phyloP scores from a whole-genome alignment of 2,888 invertebrate genomes.

The Sphaerophoria taeniata region DNA sequence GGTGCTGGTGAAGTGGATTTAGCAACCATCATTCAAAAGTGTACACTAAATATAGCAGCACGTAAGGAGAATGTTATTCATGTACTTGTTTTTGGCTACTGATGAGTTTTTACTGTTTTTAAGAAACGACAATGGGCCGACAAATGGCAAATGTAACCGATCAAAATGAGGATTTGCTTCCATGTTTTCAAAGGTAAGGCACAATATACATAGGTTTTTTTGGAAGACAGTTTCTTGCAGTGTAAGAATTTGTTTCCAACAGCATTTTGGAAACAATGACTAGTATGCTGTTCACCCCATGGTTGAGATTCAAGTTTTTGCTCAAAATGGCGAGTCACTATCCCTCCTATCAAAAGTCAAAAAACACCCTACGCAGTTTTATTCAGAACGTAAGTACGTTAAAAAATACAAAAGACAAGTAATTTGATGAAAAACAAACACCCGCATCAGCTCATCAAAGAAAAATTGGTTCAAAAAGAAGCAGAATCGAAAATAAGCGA shows the following conservation, averaged over 20 bases:
- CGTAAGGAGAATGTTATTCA: slow-evolving; percentile 76
- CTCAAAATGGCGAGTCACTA: slow-evolving; percentile 77
- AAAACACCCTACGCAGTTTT: slow-evolving; percentile 77
- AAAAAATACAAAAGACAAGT: no score
- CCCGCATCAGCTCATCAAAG: slow-evolving; percentile 76
- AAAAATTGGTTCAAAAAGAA: slow-evolving; percentile 75
- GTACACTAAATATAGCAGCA: slow-evolving; percentile 78
- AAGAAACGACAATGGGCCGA: slow-evolving; percentile 81
- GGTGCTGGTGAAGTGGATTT: slow-evolving; percentile 76
- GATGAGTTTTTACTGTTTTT: not conserved
- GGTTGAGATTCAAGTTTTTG: slow-evolving; percentile 76
- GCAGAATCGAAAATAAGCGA: not conserved
- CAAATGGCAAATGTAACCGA: slow-evolving; percentile 75
- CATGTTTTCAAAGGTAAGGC: slow-evolving; percentile 78
- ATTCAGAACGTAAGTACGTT: slow-evolving; percentile 77
- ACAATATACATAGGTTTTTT: not conserved
- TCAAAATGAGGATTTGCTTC: slow-evolving; percentile 76
- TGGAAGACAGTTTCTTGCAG: not conserved
- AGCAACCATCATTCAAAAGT: slow-evolving; percentile 77
- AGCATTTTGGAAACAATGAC: slow-evolving; percentile 80
- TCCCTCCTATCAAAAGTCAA: slow-evolving; percentile 76
- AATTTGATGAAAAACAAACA: not conserved
- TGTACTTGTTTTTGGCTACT: not conserved
- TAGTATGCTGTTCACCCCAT: slow-evolving; percentile 80
- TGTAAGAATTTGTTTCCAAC: slow-evolving; percentile 1